Evolutionary conservation across 2,888 invertebrate genomes (phyloP).

Genomic region (Spatulosminthurus flaviceps): DNA sequence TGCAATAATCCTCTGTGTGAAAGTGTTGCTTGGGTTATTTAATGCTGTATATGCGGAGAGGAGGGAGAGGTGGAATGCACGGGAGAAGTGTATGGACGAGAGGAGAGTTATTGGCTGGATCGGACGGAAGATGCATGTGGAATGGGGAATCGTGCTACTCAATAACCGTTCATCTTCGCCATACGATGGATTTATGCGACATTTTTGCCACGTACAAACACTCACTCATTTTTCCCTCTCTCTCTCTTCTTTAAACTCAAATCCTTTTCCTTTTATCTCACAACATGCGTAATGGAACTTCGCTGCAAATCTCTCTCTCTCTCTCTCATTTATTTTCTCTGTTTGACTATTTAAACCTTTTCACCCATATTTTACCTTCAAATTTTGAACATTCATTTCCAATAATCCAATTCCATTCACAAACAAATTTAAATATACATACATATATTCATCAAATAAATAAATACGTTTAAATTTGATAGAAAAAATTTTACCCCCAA

Average conservation of each 20-base stretch:
- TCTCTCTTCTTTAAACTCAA: not conserved
- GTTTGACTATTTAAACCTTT: too few relatives aligned
- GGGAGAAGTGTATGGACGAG: not conserved
- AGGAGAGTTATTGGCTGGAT: slow-evolving; percentile 4
- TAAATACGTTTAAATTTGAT: too few relatives aligned
- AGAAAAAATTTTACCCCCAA: too few relatives aligned
- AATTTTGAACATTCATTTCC: too few relatives aligned
- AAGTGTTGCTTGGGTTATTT: not conserved
- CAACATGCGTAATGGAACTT: too few relatives aligned
- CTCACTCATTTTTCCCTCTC: not conserved
- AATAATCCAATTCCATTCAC: too few relatives aligned
- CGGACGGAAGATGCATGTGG: slow-evolving; percentile 23
- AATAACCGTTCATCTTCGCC: slow-evolving; percentile 39
- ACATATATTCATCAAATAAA: too few relatives aligned
- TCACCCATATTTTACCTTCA: too few relatives aligned
- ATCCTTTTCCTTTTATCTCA: too few relatives aligned
- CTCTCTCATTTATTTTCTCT: too few relatives aligned
- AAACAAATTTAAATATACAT: too few relatives aligned
- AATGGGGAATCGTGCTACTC: slow-evolving; percentile 33
- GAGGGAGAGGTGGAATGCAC: not conserved
- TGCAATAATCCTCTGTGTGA: not conserved
- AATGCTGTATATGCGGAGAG: not conserved
- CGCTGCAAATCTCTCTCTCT: too few relatives aligned
- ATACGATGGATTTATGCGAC: slow-evolving; percentile 35
- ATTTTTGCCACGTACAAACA: slow-evolving; percentile 29